A percentile compares a stretch with the other conserved stretches of the same genome.
These are phyloP conservation scores for Micronycteris hirsuta DNA, from an alignment of 2,113 vertebrate species.

Conservation along the genomic window DNA sequence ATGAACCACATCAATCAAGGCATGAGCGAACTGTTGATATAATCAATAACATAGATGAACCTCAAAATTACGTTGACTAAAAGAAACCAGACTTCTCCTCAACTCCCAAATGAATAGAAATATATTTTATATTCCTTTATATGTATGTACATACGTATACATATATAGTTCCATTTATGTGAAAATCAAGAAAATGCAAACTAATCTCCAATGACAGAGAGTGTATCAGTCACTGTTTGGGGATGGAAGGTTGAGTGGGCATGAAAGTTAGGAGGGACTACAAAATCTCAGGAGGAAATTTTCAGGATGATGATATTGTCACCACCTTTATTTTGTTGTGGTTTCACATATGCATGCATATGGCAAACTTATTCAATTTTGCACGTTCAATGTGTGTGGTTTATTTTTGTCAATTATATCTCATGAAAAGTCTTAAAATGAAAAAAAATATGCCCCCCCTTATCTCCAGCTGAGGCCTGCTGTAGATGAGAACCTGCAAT, in stretches of 20 bases:
- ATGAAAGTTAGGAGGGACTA: background rate
- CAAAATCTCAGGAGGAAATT: background rate
- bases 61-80: background rate
- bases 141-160: no score
- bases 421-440: background rate
- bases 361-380: background rate
- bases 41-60: background rate
- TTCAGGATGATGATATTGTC: background rate
- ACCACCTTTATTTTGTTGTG: background rate
- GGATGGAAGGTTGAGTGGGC: fast-evolving
- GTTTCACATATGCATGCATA: background rate
- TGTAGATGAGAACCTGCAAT: background rate
- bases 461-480: background rate
- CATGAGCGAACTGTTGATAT: background rate
- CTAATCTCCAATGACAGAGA: background rate
- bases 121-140: no score
- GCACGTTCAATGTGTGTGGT: background rate
- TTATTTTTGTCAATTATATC: background rate
- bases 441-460: background rate
- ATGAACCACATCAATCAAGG: no score
- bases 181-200: background rate
- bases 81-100: background rate
- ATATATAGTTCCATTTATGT: background rate
- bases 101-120: background rate
- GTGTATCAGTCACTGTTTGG: background rate